Evolutionary conservation across 2,888 invertebrate species (phyloP).

Genomic region (Cantharis nigra): DNA sequence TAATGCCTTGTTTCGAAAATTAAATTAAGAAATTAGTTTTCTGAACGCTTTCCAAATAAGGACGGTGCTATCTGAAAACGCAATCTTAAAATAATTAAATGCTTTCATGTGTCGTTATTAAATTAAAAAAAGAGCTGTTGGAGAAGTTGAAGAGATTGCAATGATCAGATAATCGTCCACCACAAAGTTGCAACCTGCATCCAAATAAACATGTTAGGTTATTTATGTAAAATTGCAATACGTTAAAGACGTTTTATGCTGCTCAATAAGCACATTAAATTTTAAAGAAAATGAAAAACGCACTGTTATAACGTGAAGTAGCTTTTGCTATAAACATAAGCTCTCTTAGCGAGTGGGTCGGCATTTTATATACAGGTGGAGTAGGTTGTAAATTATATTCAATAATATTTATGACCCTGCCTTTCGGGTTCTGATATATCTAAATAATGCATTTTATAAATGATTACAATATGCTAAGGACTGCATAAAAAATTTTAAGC

Average conservation of each 20-base stretch:
- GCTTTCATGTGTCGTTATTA: neutral
- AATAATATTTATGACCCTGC: constrained; percentile 54
- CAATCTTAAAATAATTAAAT: neutral
- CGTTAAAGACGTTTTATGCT: constrained; percentile 10
- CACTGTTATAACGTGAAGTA: constrained; percentile 18
- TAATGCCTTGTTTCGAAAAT: neutral
- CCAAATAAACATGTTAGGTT: constrained; percentile 33
- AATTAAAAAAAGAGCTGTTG: neutral
- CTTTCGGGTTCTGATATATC: constrained; percentile 52
- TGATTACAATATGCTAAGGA: constrained; percentile 33
- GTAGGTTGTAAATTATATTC: constrained; percentile 54
- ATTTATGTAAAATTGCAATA: constrained; percentile 18
- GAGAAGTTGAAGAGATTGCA: neutral
- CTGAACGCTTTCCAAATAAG: neutral
- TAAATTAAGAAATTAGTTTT: neutral
- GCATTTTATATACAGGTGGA: constrained; percentile 44
- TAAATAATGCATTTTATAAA: constrained; percentile 41
- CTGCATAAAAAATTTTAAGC: neutral
- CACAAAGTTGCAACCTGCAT: constrained; percentile 43
- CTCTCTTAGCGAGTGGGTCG: constrained; percentile 33
- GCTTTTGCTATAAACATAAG: constrained; percentile 13
- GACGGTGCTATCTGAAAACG: neutral
- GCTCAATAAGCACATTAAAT: constrained; percentile 2
- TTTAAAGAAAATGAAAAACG: constrained; percentile 1
- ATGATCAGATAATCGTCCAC: constrained; percentile 36